phyloP scores from a whole-genome alignment of 2,113 vertebrate species.

The Dipodomys stephensi region DNA sequence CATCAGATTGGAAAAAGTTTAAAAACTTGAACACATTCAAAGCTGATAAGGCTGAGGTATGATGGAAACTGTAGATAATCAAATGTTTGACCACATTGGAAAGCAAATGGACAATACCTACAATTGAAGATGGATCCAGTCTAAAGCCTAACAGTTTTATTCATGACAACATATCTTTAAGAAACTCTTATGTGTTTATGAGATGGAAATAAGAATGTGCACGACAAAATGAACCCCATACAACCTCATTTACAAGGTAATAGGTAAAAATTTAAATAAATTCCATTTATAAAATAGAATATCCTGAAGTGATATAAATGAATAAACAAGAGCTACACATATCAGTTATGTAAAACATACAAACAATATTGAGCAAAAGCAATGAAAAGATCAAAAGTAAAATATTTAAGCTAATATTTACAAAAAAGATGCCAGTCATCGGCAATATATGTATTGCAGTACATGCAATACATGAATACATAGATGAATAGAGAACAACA shows the following conservation, averaged over 20 bases:
- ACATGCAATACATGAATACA: neutral
- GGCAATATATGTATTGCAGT: too few species aligned
- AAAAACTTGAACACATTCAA: neutral
- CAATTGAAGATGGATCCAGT: neutral
- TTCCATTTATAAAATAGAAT: neutral
- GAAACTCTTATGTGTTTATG: neutral
- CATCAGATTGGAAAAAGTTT: neutral
- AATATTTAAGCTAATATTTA: neutral
- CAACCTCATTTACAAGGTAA: neutral
- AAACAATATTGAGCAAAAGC: neutral
- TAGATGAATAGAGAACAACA: neutral
- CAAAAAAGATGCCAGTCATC: neutral
- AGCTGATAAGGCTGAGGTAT: neutral
- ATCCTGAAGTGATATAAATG: slow-evolving; percentile 22
- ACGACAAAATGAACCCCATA: neutral
- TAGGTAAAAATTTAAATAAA: slow-evolving; percentile 20
- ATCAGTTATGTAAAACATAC: neutral
- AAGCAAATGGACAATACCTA: neutral
- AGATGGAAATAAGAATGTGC: neutral
- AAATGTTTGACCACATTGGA: neutral
- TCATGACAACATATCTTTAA: neutral
- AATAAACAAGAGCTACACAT: neutral
- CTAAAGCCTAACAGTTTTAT: neutral
- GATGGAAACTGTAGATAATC: neutral
- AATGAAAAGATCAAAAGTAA: neutral